A percentile compares a stretch with the other conserved stretches of the same genome.
Conservation (phyloP, 2,888 invertebrate species). For the Lasioglossum calceatum region DNA sequence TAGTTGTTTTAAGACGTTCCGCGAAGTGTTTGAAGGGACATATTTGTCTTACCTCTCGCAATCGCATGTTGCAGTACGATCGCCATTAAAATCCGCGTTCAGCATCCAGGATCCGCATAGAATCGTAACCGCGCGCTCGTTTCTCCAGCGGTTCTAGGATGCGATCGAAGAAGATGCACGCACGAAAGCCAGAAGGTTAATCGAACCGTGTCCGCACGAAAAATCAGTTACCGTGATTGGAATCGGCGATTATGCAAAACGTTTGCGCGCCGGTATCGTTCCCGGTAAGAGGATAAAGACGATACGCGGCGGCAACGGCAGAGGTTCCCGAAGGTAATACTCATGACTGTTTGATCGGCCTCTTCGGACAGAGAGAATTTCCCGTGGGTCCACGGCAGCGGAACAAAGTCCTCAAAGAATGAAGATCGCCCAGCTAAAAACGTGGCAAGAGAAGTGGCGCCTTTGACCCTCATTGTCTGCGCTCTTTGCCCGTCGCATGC, state of each 20-base stretch:
- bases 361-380: slow-evolving; percentile 63
- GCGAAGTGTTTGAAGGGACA: not conserved
- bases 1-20: not conserved
- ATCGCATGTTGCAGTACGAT: not conserved
- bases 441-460: slow-evolving; percentile 75
- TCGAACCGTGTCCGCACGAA: slow-evolving; percentile 31
- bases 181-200: slow-evolving; percentile 27
- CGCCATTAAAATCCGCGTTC: not conserved
- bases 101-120: not conserved
- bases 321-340: slow-evolving; percentile 55
- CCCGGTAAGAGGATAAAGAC: slow-evolving; percentile 37
- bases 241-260: slow-evolving; percentile 35
- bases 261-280: slow-evolving; percentile 24
- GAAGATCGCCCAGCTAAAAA: slow-evolving; percentile 75
- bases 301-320: slow-evolving; percentile 32
- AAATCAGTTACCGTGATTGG: slow-evolving; percentile 28
- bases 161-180: slow-evolving; percentile 20
- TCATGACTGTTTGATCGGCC: slow-evolving; percentile 65
- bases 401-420: slow-evolving; percentile 72
- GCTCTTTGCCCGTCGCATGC: slow-evolving; percentile 68
- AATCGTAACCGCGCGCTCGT: not conserved
- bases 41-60: not conserved
- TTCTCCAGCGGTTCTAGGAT: not conserved
- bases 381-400: slow-evolving; percentile 63
- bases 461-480: slow-evolving; percentile 76